phyloP scores from a whole-genome alignment of 2,113 vertebrate species.

The Siniperca knerii region DNA sequence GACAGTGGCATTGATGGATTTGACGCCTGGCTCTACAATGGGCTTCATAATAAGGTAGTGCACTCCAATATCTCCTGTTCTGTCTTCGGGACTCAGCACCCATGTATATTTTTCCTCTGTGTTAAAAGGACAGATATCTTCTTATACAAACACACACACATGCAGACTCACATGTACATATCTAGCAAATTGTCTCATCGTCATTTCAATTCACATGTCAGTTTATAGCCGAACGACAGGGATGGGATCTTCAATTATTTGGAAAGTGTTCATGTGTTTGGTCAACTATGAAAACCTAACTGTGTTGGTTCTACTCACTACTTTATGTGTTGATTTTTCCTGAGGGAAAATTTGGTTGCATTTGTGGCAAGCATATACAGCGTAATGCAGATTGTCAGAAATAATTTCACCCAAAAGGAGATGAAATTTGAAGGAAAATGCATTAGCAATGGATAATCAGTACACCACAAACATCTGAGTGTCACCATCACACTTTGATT shows the following conservation, averaged over 20 bases:
- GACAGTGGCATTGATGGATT: conserved; percentile 81
- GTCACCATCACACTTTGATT: no score
- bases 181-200: background rate
- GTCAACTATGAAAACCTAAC: background rate
- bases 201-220: background rate
- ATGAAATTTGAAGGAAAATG: no score
- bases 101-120: conserved; percentile 89
- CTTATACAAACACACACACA: conserved; percentile 2
- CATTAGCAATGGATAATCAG: no score
- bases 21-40: conserved; percentile 80
- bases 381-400: background rate
- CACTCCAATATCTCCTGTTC: conserved; percentile 83
- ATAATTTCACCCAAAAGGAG: no score
- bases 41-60: conserved; percentile 90
- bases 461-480: no score
- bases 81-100: conserved; percentile 89
- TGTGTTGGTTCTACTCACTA: background rate
- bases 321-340: background rate
- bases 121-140: conserved; percentile 34
- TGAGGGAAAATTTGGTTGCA: background rate
- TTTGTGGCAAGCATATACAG: no score
- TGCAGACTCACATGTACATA: background rate
- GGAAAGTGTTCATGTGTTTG: background rate
- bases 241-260: background rate
- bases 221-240: background rate